These are phyloP conservation scores for Engraulis encrasicolus DNA, from an alignment of 2,113 vertebrate genomes.

Conservation along the genomic window DNA sequence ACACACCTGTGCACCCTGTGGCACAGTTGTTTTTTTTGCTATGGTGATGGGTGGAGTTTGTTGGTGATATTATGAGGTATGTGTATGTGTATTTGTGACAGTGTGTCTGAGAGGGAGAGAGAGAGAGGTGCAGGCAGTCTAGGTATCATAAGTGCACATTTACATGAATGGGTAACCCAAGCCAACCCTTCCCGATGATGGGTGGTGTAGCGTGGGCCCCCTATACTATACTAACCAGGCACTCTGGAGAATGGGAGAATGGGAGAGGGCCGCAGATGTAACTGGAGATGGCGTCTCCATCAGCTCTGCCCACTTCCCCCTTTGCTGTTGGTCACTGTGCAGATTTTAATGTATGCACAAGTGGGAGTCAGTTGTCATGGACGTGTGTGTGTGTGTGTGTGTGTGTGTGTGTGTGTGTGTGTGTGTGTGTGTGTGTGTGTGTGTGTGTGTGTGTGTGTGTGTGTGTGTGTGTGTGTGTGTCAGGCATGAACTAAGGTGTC, in stretches of 20 bases:
- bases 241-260: background rate
- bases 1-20: background rate
- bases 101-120: constrained; percentile 22
- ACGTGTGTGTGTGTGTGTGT: constrained; percentile 30
- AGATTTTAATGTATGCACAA: background rate
- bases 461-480: constrained; percentile 38
- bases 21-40: background rate
- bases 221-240: background rate
- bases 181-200: no score
- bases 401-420: constrained; percentile 25
- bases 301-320: background rate
- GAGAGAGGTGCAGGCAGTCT: no score
- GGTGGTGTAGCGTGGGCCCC: background rate
- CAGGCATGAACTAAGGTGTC: background rate
- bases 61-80: background rate
- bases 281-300: background rate
- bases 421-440: background rate
- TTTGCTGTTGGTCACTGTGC: background rate
- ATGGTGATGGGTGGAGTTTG: background rate
- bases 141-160: background rate
- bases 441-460: constrained; percentile 26
- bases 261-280: background rate
- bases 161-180: constrained; percentile 6
- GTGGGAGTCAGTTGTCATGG: background rate
- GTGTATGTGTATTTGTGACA: constrained; percentile 30